Evolutionary conservation across 1,140 invertebrate species (phyloP), one percentile per base, ranked within the genome.

Genomic region (Heliconius hewitsoni): DNA sequence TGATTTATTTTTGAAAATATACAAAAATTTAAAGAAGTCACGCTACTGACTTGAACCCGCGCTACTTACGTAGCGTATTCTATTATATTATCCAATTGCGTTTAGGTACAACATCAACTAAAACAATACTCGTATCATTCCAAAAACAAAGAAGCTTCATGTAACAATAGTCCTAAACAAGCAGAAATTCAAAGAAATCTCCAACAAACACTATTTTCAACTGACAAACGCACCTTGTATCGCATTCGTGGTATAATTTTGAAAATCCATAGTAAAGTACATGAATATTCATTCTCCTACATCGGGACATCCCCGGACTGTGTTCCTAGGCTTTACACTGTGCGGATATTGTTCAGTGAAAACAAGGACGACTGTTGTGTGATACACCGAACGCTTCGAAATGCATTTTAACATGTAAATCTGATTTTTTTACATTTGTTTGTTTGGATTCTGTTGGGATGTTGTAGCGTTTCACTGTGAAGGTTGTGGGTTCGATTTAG

Each of bases 211-310:
- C 13, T 46, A 27, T 5, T 66, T 66, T 13, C 23, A 66, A 27
- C 60, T 11, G 57, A 27, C 60, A 66, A 66, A 66, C 60, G 11
- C 27, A 66, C 60, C 60, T 30, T 57, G 55, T 57, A 66, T 66
- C 60, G 27, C 27, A 66, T 66, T 66, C 60, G 60, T 66, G 27
- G 60, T 66, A 66, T 66, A 66, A 66, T 66, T 66, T 66, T 27
- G 23, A 66, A 66, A 66, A 66, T 66, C 60, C 60, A 66, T 23
- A 30, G 60, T 66, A 66, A 66, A 66, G 60, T 66, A 66, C 60
- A 66, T 66, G 60, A 66, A 66, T 66, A 66, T 66, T 66, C 60
- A 66, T 30, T 66, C 42, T 16, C 27, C 27, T 60, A 66, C 60
- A 13, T 23, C 27, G 9, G 60, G 27, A 66, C 60, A 30, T 66